A percentile compares a stretch with the other conserved stretches of the same genome.
Conservation (phyloP, 2,888 invertebrate species). For the Operophtera brumata region DNA sequence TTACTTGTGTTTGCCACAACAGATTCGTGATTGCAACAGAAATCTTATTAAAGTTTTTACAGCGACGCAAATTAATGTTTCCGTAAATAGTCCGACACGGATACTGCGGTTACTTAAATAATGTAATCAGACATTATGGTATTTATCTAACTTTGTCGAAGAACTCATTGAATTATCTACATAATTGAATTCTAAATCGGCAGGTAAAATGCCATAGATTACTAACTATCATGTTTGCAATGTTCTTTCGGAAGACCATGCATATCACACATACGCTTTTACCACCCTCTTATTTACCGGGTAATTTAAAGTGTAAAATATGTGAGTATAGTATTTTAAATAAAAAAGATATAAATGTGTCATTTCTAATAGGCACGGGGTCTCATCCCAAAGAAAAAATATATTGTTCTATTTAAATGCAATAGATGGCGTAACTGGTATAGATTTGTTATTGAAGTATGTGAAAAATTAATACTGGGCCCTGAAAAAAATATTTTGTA, state of each 20-base stretch:
- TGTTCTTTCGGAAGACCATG: neutral
- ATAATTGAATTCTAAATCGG: neutral
- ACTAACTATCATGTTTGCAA: neutral
- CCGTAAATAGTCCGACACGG: constrained; percentile 10
- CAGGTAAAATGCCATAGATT: neutral
- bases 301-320: too few species aligned
- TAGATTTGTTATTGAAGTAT: too few species aligned
- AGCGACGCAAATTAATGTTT: constrained; percentile 13
- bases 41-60: constrained; percentile 9
- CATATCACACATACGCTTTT: too few species aligned
- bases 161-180: neutral
- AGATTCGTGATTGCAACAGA: constrained; percentile 7
- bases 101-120: constrained; percentile 4
- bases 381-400: too few species aligned
- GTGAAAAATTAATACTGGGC: too few species aligned
- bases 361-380: too few species aligned
- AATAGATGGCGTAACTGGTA: too few species aligned
- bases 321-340: too few species aligned
- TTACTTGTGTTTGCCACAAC: neutral
- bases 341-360: too few species aligned
- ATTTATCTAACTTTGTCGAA: neutral
- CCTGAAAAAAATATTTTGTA: too few species aligned
- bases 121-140: constrained; percentile 1
- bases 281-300: too few species aligned
- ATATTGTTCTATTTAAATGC: too few species aligned